Percentiles rank a stretch among this genome's conserved stretches.
Evolutionary conservation across 1,140 invertebrate genomes (phyloP).

Genomic region (Polypedilum vanderplanki): DNA sequence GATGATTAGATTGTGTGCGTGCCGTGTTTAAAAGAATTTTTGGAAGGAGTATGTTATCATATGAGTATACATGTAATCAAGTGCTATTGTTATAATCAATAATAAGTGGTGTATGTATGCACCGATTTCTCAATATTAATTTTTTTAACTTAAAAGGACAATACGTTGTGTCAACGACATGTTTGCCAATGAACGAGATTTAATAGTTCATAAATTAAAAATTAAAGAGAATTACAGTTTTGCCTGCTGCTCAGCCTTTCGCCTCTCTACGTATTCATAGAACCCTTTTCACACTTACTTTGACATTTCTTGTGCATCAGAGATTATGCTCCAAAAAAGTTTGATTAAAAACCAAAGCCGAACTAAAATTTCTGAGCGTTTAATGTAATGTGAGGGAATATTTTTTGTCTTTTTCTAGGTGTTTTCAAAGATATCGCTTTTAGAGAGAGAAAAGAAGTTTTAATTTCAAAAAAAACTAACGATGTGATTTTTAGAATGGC

Average conservation of each 20-base stretch:
- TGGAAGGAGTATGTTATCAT: background rate
- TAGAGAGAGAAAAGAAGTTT: too few relatives aligned
- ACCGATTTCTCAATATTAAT: background rate
- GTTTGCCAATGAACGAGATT: constrained; percentile 10
- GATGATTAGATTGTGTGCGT: background rate
- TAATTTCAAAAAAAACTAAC: too few relatives aligned
- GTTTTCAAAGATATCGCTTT: too few relatives aligned
- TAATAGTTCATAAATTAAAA: background rate
- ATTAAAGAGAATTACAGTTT: background rate
- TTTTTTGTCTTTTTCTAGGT: background rate
- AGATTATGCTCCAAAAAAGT: background rate
- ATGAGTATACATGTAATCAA: background rate
- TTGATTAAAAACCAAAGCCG: background rate
- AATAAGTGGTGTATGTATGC: background rate
- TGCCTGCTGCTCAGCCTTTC: background rate
- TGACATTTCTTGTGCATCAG: constrained; percentile 3
- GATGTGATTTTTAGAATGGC: too few relatives aligned
- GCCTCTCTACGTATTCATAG: background rate
- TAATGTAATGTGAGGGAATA: background rate
- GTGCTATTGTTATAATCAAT: background rate
- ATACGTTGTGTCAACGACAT: background rate
- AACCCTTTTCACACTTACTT: constrained; percentile 11
- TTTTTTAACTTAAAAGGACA: background rate
- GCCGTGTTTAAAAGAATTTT: background rate
- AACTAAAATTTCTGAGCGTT: background rate